Percentiles rank a stretch among this genome's conserved stretches.
Evolutionary conservation across 2,888 invertebrate species (phyloP).

Genomic region (Leptopterna dolabrata): DNA sequence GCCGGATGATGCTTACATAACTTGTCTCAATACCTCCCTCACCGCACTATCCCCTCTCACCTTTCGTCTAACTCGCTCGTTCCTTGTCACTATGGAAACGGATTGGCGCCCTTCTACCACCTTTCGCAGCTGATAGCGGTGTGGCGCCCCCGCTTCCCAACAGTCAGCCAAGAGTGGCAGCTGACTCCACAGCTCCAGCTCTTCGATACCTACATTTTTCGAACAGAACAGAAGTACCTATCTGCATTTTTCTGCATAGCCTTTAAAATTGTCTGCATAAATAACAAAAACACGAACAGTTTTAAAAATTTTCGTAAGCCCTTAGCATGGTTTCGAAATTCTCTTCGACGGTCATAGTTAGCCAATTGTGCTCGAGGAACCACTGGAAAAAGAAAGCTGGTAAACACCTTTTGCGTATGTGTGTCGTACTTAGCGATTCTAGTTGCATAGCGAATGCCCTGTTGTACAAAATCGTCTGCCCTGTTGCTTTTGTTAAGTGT

Average conservation of each 20-base stretch:
- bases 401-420: slow-evolving; percentile 16
- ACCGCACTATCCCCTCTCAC: not conserved
- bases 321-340: slow-evolving; percentile 49
- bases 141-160: not conserved
- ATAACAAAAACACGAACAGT: no score
- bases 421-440: not conserved
- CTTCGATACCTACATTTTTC: not conserved
- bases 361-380: slow-evolving; percentile 50
- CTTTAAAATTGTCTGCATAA: no score
- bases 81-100: not conserved
- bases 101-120: slow-evolving; percentile 5
- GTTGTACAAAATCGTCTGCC: not conserved
- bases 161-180: slow-evolving; percentile 28
- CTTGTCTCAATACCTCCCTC: not conserved
- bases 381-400: slow-evolving; percentile 51
- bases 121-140: not conserved
- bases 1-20: not conserved
- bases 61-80: not conserved
- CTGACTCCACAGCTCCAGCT: not conserved
- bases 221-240: not conserved
- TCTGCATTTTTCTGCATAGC: no score
- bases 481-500: not conserved
- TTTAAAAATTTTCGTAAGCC: no score
- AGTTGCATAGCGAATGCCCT: not conserved
- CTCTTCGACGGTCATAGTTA: slow-evolving; percentile 49